phyloP scores from a whole-genome alignment of 2,797 vertebrate species.

The Remorina albescens region DNA sequence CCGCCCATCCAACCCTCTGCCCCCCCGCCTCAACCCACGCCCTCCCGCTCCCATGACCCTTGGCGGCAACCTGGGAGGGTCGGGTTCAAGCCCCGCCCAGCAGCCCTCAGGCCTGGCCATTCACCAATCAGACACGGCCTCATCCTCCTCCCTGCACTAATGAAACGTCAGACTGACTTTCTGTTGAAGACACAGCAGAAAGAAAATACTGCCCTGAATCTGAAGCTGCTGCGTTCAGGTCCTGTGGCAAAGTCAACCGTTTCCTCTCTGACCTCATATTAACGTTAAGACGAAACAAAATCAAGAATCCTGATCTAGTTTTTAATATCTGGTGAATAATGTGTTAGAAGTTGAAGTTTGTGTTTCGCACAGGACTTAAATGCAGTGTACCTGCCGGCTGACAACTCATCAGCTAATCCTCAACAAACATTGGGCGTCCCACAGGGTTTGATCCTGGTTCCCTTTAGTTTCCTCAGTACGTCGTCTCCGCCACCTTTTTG shows the following conservation, averaged over 20 bases:
- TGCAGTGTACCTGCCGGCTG: conserved; percentile 8
- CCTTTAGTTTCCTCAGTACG: neutral
- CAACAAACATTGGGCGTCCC: conserved; percentile 17
- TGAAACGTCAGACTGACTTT: neutral
- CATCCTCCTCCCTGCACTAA: conserved; percentile 91
- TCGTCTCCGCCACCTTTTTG: neutral
- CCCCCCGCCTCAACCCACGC: conserved; percentile 94
- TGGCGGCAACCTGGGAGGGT: conserved; percentile 52
- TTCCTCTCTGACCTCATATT: neutral
- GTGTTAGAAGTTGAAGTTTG: neutral
- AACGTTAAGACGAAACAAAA: neutral
- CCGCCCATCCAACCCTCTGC: conserved; percentile 92
- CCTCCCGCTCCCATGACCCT: conserved; percentile 86
- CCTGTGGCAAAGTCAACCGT: conserved; percentile 24
- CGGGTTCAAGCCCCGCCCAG: conserved; percentile 76
- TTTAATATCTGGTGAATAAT: conserved; percentile 1
- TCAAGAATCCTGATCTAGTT: neutral
- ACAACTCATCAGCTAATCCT: neutral
- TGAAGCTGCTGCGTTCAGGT: conserved; percentile 40
- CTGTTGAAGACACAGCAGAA: conserved; percentile 7
- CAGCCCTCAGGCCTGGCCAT: conserved; percentile 87
- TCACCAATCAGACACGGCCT: conserved; percentile 89
- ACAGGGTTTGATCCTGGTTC: conserved; percentile 17
- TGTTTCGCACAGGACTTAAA: conserved; percentile 12
- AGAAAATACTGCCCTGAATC: neutral